Percentiles rank a stretch among this genome's conserved stretches.
phyloP scores from a whole-genome alignment of 2,113 vertebrate genomes.

The Psittacula cyanocephala region DNA sequence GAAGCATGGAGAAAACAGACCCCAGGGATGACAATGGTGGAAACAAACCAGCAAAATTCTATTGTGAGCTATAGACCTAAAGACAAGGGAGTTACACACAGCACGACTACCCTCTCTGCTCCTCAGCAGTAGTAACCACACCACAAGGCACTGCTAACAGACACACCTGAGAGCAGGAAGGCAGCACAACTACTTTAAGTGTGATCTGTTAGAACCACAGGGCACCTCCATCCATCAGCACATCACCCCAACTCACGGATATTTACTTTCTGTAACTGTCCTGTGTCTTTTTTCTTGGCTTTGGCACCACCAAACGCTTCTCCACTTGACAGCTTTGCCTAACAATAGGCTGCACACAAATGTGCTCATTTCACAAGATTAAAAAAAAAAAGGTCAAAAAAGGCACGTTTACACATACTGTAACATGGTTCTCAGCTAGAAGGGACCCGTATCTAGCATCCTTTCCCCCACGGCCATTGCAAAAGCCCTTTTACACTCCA shows the following conservation, averaged over 20 bases:
- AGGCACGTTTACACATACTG: too few species aligned
- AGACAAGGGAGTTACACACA: not conserved
- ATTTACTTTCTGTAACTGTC: not conserved
- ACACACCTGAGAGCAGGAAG: too few species aligned
- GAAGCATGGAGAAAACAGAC: not conserved
- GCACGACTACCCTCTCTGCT: not conserved
- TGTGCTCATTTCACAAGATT: not conserved
- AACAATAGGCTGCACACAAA: not conserved
- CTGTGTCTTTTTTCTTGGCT: not conserved
- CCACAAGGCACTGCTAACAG: not conserved
- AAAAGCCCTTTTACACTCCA: accelerated
- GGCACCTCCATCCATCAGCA: not conserved
- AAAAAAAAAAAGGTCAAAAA: not conserved
- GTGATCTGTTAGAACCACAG: not conserved
- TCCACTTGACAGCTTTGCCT: not conserved
- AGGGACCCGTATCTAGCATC: not conserved
- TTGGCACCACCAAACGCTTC: not conserved
- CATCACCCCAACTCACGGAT: not conserved
- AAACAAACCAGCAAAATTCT: not conserved
- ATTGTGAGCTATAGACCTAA: not conserved
- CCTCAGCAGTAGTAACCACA: accelerated
- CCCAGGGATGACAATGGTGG: not conserved
- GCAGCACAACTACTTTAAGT: accelerated
- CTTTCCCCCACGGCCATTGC: accelerated
- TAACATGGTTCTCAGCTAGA: not conserved